Base-by-base conservation (phyloP, 2,797 vertebrate genomes). In the Hirundo rustica region DNA sequence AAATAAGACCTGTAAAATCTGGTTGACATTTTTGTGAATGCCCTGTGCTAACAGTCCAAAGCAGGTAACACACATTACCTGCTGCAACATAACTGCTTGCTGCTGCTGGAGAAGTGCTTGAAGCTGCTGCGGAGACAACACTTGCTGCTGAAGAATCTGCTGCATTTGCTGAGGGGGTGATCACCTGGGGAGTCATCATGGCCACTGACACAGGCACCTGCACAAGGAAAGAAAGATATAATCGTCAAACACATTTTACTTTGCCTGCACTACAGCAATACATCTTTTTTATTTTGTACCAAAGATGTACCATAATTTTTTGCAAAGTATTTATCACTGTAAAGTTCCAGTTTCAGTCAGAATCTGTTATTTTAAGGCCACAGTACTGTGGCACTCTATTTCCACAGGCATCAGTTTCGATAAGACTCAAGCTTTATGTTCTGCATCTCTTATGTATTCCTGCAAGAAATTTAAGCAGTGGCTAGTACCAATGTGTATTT, bases 141-240 rank as follows among this genome's bases (percentile, higher is more conserved):
- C 99, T 98, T 99, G 99, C 98, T 99, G 99, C 97, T 99, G 99
- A 89, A 99, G 99, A 97, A 99, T 99, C 97, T 99, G 99, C 98
- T 99, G 99, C 99, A 99, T 99, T 98, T 99, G 99, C 98, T 99
- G 99, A 94, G 99, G 99, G 99, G 95, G 99, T 99, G 98, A 99
- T 99, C 98, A 99, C 99, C 98, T 99, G 99, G 98, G 99, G 99
- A 98, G 99, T 99, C 99, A 99, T 99, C 99, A 99, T 99, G 99
- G 99, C 99, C 99, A 99, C 98, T 84, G 99, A 99, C 98, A 99
- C 99, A 97, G 99, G 99, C 97, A 99, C 99, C 99, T 99, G 97
- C 91, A 92, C 90, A 95, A 64, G 79, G 88, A 96, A 87, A 70
- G 90, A 81, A 93, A 97, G 86, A 57, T 81, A 89, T 96, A 77